These are phyloP conservation scores for Lithobius niger DNA, from an alignment of 1,140 invertebrate species.

Conservation along the genomic window DNA sequence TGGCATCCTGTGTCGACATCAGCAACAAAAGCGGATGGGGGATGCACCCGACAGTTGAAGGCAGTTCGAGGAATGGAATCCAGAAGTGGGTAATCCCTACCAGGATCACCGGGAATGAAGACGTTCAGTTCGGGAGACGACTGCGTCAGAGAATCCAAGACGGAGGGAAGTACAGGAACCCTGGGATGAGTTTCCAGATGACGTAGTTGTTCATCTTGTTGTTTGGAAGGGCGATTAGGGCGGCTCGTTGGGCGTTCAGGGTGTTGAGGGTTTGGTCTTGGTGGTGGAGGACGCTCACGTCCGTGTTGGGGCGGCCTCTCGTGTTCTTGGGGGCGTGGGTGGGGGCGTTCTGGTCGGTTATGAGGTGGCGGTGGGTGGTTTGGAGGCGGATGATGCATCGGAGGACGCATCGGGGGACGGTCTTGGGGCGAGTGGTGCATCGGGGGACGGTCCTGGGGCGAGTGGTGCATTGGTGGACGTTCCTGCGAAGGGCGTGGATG, in stretches of 20 bases:
- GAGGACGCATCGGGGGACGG: background rate
- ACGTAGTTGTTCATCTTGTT: no score
- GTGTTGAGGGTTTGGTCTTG: background rate
- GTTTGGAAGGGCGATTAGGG: no score
- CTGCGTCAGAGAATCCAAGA: background rate
- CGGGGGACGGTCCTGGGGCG: background rate
- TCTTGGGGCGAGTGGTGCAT: background rate
- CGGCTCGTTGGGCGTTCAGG: background rate
- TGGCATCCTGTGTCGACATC: constrained; percentile 1
- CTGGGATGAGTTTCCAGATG: no score
- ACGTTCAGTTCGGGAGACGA: background rate
- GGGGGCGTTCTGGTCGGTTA: background rate
- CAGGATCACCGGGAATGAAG: constrained; percentile 4
- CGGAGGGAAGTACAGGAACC: background rate
- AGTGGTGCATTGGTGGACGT: background rate
- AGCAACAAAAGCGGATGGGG: background rate
- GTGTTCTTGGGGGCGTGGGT: background rate
- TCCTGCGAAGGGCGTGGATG: background rate
- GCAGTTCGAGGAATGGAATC: background rate
- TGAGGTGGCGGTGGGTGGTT: background rate
- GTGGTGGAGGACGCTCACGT: background rate
- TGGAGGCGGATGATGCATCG: background rate
- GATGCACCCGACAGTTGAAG: background rate
- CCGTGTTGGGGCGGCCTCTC: background rate
- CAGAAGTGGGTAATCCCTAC: constrained; percentile 4